Base-by-base conservation (phyloP, 2,888 invertebrate species). In the Aricia artaxerxes region DNA sequence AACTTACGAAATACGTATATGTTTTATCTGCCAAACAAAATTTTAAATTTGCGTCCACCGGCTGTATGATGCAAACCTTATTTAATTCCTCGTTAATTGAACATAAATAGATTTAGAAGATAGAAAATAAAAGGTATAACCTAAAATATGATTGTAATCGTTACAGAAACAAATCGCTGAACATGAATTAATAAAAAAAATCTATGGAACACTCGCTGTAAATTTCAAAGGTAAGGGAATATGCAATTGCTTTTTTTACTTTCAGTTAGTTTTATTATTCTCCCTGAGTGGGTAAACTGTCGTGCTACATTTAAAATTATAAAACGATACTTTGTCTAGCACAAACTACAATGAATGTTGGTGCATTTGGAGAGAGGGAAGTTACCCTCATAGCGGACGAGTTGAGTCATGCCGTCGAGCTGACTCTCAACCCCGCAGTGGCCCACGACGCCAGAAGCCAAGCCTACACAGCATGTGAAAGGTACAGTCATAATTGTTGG, bases 401-500 rank as follows among this genome's bases (percentile, higher is more conserved):
- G 89, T 94, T 98, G 84, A 97, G 97, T 80, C 95, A 96, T 80
- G 97, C 97, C 76, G 97, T 98, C 61, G 97, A 98, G 86, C 94
- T 97, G 24, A 97, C 97, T 80, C 96, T 98, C 95, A 97, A 97
- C 86, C 96, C 97, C n/a, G 94, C 95, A 81, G 96, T 97, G 60
- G 95, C 96, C 16, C 97, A 97, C 82, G 96, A 96, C 81, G 96
- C 97, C 81, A 95, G 98, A 78, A 95, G 96, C 82, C 97, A 97
- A 87, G 97, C 98, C 1, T 98, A 98, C 87, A 97, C 97, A 91
- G 97, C 97, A 49, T 97, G 97, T 87, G 97, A 98, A 89, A 96
- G 95, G 88, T 94, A 86, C 80, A 60, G 72, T 77, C 31, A 53
- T 61, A 57, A 77, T 13, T 57, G 16, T 57, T 16, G 16, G 13